Base-by-base conservation (phyloP, 2,113 vertebrate genomes). In the Dasypus novemcinctus region DNA sequence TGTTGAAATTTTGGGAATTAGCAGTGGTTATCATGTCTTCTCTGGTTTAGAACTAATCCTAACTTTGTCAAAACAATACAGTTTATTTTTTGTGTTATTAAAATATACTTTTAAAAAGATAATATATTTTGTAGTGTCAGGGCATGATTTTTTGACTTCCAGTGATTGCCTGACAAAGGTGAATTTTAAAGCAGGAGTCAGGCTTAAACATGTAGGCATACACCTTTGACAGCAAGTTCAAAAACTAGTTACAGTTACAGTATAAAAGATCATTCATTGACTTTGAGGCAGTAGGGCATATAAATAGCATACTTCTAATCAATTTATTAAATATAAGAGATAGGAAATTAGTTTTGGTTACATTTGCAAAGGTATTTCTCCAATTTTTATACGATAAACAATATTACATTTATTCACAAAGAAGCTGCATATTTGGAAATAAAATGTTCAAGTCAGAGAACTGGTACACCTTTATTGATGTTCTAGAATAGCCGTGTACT, bases 171-270 rank as follows among this genome's bases (percentile, higher is more conserved):
- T 10, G 1, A 74, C 31, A 38, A 18, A 72, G 20, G 68, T 80
- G 69, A 90, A 59, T 94, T 94, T 87, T 93, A 38, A 85, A 66
- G 52, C 21, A 52, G 74, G 20, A 64, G 9, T 96, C 52, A 23
- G n/a, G 20, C 61, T 86, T 92, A 64, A n/a, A 25, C 15, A 23
- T 21, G 38, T 46, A 85, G n/a, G 41, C 4, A 10, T 27, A 43
- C 4, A 68, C 72, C 5, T 78, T 38, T 91, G 61, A 71, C 52
- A 52, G 29, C 43, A 66, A 23, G 11, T 57, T 68, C 20, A 83
- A 13, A 74, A 63, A 61, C 49, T 11, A 14, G 43, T 63, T 63
- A 23, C 10, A 31, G n/a, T 33, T 54, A 23, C 10, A 31, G n/a
- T 36, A 2, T 85, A 6, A 18, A 71, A 36, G 64, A 63, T 71